Evolutionary conservation across 2,888 invertebrate genomes (phyloP), one percentile per base, ranked within the genome.

Genomic region (Caenorhabditis sp.): DNA sequence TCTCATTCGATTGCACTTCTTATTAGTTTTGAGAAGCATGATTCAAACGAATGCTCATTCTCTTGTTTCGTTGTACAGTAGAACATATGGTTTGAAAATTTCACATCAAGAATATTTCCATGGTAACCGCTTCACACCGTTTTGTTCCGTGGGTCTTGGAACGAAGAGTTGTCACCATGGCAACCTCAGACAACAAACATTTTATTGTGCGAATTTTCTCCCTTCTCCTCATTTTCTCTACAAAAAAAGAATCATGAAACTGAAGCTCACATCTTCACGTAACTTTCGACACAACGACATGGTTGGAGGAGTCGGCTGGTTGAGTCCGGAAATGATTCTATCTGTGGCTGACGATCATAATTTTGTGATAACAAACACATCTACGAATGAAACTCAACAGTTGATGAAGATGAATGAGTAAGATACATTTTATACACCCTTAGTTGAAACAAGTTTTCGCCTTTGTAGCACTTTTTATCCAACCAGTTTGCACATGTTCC

Each of bases 271-370:
- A 0, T 55, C 63, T 10, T 60, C 76, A 81, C 93, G 93, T 86
- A 93, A 92, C 84, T 92, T 92, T 23, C 92, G 93, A 85, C 89
- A 89, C 84, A 90, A 90, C 73, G 93, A 93, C 83, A 91, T 93
- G n/a, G 93, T 94, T 14, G 93, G 93, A 72, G 95, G 95, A 88
- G 93, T 95, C 14, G 93, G 93, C 78, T 97, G 97, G 97, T 93
- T 93, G 88, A 93, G 93, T 81, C 92, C 94, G 24, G 96, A 97
- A 88, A 95, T 96, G 89, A 93, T 96, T 62, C 2, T 93, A 89
- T 95, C 95, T 23, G 93, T 93, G 12, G 95, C 95, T 17, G 97
- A 97, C 88, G 96, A 97, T 88, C 95, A 94, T 88, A 91, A 92
- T 84, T 91, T 97, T 59, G 89, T 94, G 63, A 93, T 71, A 19